Percentiles rank a stretch among this genome's conserved stretches.
These are phyloP conservation scores for Myiothlypis chrysogaster DNA, from an alignment of 2,797 vertebrate genomes.

Conservation along the genomic window DNA sequence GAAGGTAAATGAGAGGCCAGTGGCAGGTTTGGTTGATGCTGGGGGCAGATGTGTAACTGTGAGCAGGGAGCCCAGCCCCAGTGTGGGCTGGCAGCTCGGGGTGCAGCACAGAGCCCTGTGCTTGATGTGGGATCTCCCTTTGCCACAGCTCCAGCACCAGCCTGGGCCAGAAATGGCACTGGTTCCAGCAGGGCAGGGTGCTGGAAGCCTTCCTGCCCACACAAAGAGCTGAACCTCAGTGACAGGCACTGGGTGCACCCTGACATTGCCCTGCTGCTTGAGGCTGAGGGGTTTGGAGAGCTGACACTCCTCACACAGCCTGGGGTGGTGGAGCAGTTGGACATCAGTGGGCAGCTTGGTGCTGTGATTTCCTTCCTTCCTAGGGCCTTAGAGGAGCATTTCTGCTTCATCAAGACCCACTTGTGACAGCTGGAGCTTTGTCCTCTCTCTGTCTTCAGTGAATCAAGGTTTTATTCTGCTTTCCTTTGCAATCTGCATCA, in stretches of 20 bases:
- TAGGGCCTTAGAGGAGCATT: background rate
- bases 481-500: accelerated
- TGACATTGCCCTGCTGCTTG: background rate
- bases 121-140: constrained; percentile 22
- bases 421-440: background rate
- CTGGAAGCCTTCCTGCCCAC: background rate
- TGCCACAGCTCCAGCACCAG: background rate
- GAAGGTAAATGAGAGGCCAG: background rate
- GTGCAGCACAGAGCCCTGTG: background rate
- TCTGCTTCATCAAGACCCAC: background rate
- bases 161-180: background rate
- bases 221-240: accelerated
- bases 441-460: background rate
- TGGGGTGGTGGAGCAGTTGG: accelerated
- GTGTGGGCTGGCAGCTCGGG: background rate
- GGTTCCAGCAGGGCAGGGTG: background rate
- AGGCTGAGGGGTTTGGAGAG: accelerated
- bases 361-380: background rate
- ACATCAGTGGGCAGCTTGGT: background rate
- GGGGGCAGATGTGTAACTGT: background rate
- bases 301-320: accelerated
- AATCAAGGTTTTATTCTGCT: background rate
- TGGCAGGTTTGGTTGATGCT: constrained; percentile 13
- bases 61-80: background rate
- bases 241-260: accelerated